A percentile compares a stretch with the other conserved stretches of the same genome.
Conservation (phyloP, 2,113 vertebrate species). For the Amblyopsis rosae region DNA sequence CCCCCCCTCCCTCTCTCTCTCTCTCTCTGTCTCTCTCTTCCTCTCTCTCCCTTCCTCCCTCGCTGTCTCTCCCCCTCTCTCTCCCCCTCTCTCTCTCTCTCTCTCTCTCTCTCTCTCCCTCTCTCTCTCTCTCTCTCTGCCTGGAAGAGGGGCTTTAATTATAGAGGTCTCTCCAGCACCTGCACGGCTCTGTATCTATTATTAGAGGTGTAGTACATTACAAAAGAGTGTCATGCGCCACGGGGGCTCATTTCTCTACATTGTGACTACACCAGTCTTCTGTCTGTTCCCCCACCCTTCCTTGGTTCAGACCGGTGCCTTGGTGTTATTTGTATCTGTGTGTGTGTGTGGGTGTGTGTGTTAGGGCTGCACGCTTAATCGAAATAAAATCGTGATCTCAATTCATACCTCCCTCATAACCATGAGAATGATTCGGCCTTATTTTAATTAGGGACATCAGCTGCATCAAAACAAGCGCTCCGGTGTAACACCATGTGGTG, state of each 20-base stretch:
- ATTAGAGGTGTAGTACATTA: not conserved
- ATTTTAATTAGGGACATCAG: no score
- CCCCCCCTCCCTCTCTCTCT: not conserved
- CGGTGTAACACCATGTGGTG: no score
- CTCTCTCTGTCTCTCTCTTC: not conserved
- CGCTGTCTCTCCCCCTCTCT: not conserved
- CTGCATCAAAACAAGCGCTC: no score
- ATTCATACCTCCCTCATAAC: no score
- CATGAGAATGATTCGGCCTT: no score
- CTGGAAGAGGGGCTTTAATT: not conserved
- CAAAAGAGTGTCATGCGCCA: constrained; percentile 7
- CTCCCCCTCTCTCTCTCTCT: not conserved
- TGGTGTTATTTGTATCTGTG: constrained; percentile 18
- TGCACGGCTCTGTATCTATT: not conserved
- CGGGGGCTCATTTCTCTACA: constrained; percentile 17
- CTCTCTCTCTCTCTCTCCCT: not conserved
- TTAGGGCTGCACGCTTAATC: no score
- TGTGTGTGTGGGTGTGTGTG: constrained; percentile 15
- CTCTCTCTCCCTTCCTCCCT: not conserved
- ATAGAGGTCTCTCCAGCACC: not conserved
- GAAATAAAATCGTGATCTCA: no score
- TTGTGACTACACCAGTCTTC: constrained; percentile 11
- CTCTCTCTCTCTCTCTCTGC: not conserved
- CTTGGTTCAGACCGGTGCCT: constrained; percentile 20
- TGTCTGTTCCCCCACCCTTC: constrained; percentile 35